These are phyloP conservation scores for Ceratosolen fusciceps DNA, from an alignment of 1,140 invertebrate genomes.

Conservation along the genomic window DNA sequence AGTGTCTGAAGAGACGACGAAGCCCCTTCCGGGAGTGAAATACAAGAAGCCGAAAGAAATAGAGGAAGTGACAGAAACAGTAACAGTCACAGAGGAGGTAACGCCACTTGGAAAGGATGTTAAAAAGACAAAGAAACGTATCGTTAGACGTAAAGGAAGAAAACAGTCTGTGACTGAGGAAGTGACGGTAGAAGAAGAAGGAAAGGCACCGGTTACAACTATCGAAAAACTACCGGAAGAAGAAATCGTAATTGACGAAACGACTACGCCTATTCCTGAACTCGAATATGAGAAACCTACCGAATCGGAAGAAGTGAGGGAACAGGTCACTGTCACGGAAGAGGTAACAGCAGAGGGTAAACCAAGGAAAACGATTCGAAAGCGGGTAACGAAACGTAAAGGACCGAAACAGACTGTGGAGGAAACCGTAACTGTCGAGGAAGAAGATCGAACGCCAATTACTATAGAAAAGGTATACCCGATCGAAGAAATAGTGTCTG, in stretches of 20 bases:
- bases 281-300: slow-evolving; percentile 32
- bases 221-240: slow-evolving; percentile 35
- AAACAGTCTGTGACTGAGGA: slow-evolving; percentile 70
- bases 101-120: slow-evolving; percentile 44
- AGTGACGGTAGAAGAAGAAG: slow-evolving; percentile 70
- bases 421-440: slow-evolving; percentile 70
- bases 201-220: slow-evolving; percentile 60
- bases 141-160: slow-evolving; percentile 60
- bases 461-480: background rate
- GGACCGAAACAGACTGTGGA: slow-evolving; percentile 68
- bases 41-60: slow-evolving; percentile 53
- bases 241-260: slow-evolving; percentile 49
- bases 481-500: no score
- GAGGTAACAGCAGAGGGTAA: slow-evolving; percentile 27
- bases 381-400: slow-evolving; percentile 55
- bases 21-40: no score
- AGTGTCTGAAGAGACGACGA: background rate
- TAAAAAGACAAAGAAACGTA: slow-evolving; percentile 48
- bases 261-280: background rate
- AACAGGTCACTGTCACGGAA: slow-evolving; percentile 42
- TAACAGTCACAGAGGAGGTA: slow-evolving; percentile 47
- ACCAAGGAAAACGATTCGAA: slow-evolving; percentile 49
- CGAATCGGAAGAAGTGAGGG: slow-evolving; percentile 35
- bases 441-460: slow-evolving; percentile 58
- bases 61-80: background rate